phyloP scores from a whole-genome alignment of 2,797 vertebrate genomes.

The Hydrolagus colliei region DNA sequence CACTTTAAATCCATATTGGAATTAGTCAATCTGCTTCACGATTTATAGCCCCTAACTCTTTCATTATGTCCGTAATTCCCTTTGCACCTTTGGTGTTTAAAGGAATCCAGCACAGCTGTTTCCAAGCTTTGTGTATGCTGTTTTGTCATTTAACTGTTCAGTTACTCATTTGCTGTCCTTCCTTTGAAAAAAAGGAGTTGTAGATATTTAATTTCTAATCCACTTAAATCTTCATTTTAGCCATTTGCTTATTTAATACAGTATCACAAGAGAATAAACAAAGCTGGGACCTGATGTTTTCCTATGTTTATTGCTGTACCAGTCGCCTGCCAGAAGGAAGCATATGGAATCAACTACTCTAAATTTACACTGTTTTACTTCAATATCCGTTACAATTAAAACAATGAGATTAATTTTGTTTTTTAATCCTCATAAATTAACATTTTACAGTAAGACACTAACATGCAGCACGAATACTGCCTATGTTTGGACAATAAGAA shows the following conservation, averaged over 20 bases:
- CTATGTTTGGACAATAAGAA: background rate
- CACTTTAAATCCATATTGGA: no score
- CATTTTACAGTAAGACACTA: background rate
- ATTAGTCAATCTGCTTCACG: no score
- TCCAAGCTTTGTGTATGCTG: background rate
- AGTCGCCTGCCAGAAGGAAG: background rate
- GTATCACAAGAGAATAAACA: no score
- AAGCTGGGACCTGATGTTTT: background rate
- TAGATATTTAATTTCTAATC: background rate
- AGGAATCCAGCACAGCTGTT: background rate
- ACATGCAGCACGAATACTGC: background rate
- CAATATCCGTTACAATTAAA: background rate
- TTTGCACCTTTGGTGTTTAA: background rate
- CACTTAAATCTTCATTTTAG: background rate
- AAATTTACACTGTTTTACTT: background rate
- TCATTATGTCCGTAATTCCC: background rate
- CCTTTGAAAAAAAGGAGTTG: background rate
- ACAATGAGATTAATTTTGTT: background rate
- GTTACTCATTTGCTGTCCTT: background rate
- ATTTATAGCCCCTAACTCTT: background rate
- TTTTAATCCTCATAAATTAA: background rate
- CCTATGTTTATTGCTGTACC: background rate
- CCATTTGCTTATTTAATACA: background rate
- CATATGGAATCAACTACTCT: background rate
- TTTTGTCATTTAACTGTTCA: background rate